Conservation (phyloP, 2,888 invertebrate genomes). For the Drosophila atripex region DNA sequence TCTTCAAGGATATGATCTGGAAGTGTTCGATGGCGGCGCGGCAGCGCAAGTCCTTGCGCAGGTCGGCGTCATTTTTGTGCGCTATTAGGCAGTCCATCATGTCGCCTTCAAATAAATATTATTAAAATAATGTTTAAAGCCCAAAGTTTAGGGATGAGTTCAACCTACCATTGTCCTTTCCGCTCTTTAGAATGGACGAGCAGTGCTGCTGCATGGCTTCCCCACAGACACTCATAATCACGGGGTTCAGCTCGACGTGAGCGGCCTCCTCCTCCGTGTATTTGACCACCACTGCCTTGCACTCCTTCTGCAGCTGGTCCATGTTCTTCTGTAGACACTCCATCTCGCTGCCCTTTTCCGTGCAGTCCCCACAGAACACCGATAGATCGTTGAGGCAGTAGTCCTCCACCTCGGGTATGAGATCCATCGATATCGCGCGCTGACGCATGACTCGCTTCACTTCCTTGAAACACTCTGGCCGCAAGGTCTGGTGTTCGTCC, state of each 20-base stretch:
- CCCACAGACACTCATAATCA: conserved; percentile 92
- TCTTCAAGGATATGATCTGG: conserved; percentile 96
- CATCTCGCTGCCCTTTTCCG: conserved; percentile 96
- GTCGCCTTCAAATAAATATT: conserved; percentile 85
- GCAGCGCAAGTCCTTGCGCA: conserved; percentile 92
- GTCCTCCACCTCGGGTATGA: conserved; percentile 97
- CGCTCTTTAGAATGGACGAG: conserved; percentile 87
- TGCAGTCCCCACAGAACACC: conserved; percentile 91
- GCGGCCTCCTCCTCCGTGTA: conserved; percentile 96
- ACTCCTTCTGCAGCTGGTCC: conserved; percentile 88
- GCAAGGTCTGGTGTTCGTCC: conserved; percentile 85
- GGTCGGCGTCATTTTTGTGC: conserved; percentile 94
- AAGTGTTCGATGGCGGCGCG: conserved; percentile 98
- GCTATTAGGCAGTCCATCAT: conserved; percentile 97
- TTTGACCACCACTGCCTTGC: conserved; percentile 90
- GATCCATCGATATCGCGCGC: conserved; percentile 94
- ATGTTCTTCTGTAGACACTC: conserved; percentile 94
- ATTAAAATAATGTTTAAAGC: not conserved
- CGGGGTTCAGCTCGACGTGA: conserved; percentile 94
- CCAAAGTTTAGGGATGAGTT: not conserved
- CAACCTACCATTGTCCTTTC: conserved; percentile 89
- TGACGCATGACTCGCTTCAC: conserved; percentile 96
- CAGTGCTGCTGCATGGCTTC: conserved; percentile 92
- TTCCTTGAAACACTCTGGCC: conserved; percentile 87
- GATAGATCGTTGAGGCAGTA: conserved; percentile 94